Evolutionary conservation across 2,113 vertebrate species (phyloP).

Genomic region (Urocolius indicus): DNA sequence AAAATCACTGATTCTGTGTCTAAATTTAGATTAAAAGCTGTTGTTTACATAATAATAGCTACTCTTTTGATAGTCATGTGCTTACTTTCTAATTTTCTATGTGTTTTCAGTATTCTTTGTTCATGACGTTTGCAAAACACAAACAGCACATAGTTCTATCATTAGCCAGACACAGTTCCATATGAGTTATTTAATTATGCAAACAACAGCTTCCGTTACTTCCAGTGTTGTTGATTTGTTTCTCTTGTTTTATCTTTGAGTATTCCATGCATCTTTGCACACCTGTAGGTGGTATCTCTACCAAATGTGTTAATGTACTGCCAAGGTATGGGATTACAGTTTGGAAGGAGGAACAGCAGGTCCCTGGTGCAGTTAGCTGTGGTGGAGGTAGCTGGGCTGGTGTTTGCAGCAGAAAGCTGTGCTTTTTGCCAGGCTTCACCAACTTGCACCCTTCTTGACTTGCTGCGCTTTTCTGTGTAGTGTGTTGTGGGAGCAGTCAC

Average conservation of each 20-base stretch:
- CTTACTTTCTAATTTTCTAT: neutral
- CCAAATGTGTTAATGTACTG: rapidly evolving
- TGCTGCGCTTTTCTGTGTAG: rapidly evolving
- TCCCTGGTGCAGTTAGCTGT: neutral
- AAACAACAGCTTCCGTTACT: neutral
- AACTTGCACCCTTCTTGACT: neutral
- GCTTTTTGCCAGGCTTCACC: neutral
- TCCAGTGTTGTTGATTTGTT: neutral
- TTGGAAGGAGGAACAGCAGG: neutral
- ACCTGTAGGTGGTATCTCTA: neutral
- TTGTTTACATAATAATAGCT: neutral
- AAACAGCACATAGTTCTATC: neutral
- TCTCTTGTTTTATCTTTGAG: neutral
- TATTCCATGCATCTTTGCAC: neutral
- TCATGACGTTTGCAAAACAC: neutral
- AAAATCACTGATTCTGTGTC: neutral
- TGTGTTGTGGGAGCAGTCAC: neutral
- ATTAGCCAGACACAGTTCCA: neutral
- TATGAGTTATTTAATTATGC: neutral
- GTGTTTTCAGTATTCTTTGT: neutral
- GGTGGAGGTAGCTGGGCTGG: neutral
- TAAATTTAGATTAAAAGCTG: neutral
- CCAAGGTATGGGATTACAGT: neutral
- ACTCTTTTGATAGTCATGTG: neutral
- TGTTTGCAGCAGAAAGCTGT: neutral